A percentile compares a stretch with the other conserved stretches of the same genome.
phyloP scores from a whole-genome alignment of 2,888 invertebrate species.

The Pasiphila rectangulata region DNA sequence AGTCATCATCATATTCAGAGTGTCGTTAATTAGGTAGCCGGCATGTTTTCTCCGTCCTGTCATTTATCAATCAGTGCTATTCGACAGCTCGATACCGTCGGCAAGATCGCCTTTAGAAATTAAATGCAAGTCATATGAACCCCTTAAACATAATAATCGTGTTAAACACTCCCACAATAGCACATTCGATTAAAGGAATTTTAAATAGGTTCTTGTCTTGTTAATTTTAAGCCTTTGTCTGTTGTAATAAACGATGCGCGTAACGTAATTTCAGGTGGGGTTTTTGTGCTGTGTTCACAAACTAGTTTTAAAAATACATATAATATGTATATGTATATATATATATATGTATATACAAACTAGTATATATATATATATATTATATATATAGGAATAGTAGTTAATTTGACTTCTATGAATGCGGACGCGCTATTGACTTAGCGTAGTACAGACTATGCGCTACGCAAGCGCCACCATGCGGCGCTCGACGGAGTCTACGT shows the following conservation, averaged over 20 bases:
- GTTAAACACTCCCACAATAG: conserved; percentile 78
- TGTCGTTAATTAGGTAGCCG: conserved; percentile 74
- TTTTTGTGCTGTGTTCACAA: too few species aligned
- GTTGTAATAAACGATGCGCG: conserved; percentile 15
- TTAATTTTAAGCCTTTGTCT: conserved; percentile 63
- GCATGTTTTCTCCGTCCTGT: conserved; percentile 70
- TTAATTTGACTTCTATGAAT: too few species aligned
- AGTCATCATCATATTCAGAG: conserved; percentile 39
- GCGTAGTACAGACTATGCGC: too few species aligned
- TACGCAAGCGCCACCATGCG: too few species aligned
- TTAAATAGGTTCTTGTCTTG: conserved; percentile 75
- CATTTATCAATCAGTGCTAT: conserved; percentile 79
- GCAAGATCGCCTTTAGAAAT: conserved; percentile 42
- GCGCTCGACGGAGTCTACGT: too few species aligned
- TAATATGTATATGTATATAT: too few species aligned
- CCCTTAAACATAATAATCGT: conserved; percentile 80
- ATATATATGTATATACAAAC: too few species aligned
- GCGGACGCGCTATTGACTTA: too few species aligned
- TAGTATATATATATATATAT: too few species aligned
- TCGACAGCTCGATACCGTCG: conserved; percentile 73
- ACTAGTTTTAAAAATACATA: too few species aligned
- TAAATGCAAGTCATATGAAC: conserved; percentile 76
- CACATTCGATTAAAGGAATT: conserved; percentile 74
- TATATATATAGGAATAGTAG: too few species aligned
- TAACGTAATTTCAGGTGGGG: conserved; percentile 23